Base-by-base conservation (phyloP, 2,888 invertebrate genomes). In the Cataglyphis livida region DNA sequence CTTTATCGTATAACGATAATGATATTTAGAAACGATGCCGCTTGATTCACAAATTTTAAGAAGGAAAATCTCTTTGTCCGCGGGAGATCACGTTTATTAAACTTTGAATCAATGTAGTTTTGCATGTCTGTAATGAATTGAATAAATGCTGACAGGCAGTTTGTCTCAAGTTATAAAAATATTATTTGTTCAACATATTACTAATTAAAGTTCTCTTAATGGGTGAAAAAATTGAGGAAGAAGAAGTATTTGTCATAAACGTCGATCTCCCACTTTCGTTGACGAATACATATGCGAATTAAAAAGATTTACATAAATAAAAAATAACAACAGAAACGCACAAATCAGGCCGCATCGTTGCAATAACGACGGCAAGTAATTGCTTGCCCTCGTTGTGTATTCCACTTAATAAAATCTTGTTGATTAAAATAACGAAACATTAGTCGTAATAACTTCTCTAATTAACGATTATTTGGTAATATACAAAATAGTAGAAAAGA, bases 401-500 rank as follows among this genome's bases (percentile, higher is more conserved):
- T 87, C 83, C 85, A 86, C 85, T 89, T 85, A 91, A 92, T 90
- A 87, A 90, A 91, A 91, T 90, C 86, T 88, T 90, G 84, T 89
- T 84, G 87, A 88, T 91, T 86, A 90, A 89, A 82, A 89, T 83
- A 90, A 91, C 87, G 87, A 86, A 90, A 91, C 86, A 85, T 88
- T 88, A 89, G 88, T 90, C 84, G 78, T 86, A 85, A 90, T 88
- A 82, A 90, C 88, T 88, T 73, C 44, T 75, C 78, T 88, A 74
- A 87, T 87, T 84, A 85, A 86, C 87, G 86, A 90, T 89, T 85
- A 89, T 74, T 86, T 89, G 88, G 89, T 79, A 79, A 79, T 79
- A 79, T 79, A 92, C 90, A 92, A 92, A 92, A 91, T 89, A 90
- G 91, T 91, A 92, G 92, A 91, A 92, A 92, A 92, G 85, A 86